Percentiles rank a stretch among this genome's conserved stretches.
phyloP scores from a whole-genome alignment of 2,888 invertebrate species.

The Diarsia brunnea region DNA sequence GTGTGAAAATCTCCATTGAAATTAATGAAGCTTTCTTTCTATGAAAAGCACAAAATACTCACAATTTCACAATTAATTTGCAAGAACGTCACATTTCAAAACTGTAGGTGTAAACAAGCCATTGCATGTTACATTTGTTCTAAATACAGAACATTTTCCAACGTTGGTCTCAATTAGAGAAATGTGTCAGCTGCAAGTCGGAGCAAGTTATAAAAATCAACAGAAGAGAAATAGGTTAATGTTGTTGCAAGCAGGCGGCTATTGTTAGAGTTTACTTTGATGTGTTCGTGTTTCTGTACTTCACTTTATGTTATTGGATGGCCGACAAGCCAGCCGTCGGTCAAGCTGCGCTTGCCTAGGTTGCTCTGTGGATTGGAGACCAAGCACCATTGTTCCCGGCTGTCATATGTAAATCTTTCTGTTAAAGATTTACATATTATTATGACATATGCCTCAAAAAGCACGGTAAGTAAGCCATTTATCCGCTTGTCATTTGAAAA shows the following conservation, averaged over 20 bases:
- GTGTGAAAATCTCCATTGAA: neutral
- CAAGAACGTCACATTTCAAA: neutral
- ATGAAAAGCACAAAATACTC: neutral
- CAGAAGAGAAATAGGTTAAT: slow-evolving; percentile 54
- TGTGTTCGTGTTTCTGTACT: neutral
- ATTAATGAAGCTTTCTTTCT: neutral
- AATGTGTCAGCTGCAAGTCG: slow-evolving; percentile 56
- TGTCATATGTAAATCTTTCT: too few relatives aligned
- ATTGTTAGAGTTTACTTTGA: slow-evolving; percentile 8
- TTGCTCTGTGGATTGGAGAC: too few relatives aligned
- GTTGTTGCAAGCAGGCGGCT: slow-evolving; percentile 19
- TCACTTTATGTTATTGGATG: neutral
- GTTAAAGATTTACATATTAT: too few relatives aligned
- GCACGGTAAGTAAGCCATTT: too few relatives aligned
- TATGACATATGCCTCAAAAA: too few relatives aligned
- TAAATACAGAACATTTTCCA: slow-evolving; percentile 28
- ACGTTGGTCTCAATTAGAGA: slow-evolving; percentile 46
- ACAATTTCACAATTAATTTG: neutral
- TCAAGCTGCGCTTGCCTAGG: too few relatives aligned
- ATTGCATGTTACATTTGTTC: slow-evolving; percentile 13
- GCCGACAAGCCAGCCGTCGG: too few relatives aligned
- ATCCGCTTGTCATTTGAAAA: too few relatives aligned
- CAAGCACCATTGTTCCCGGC: too few relatives aligned
- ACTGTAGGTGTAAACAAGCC: neutral
- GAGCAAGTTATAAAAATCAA: slow-evolving; percentile 57